Percentiles rank a stretch among this genome's conserved stretches.
These are phyloP conservation scores for Salvelinus sp. DNA, from an alignment of 2,113 vertebrate species.

Conservation along the genomic window DNA sequence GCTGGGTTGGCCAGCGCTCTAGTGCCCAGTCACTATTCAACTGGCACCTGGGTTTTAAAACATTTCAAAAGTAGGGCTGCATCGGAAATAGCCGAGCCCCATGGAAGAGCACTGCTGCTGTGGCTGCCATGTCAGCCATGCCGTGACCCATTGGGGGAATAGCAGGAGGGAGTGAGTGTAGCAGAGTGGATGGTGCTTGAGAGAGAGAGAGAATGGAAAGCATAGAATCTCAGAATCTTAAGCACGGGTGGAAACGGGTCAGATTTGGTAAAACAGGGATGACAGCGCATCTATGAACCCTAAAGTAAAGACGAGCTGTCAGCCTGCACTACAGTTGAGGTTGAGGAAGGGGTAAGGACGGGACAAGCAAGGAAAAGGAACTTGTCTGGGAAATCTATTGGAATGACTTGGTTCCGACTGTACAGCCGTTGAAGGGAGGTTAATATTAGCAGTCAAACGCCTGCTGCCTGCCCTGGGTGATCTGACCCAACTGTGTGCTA, in stretches of 20 bases:
- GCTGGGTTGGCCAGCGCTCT: background rate
- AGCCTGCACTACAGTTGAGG: background rate
- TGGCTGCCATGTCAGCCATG: background rate
- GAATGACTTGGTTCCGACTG: background rate
- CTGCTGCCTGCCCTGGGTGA: background rate
- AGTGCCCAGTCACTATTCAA: background rate
- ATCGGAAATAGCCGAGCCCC: background rate
- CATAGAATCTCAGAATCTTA: background rate
- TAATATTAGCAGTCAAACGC: background rate
- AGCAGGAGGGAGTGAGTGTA: background rate
- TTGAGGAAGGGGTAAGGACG: background rate
- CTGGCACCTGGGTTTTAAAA: background rate
- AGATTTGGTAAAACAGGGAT: background rate
- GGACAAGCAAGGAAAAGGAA: background rate
- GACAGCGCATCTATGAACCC: background rate
- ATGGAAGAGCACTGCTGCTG: background rate
- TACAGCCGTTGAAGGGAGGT: background rate
- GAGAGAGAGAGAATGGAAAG: background rate
- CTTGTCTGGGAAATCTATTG: background rate
- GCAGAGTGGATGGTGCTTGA: background rate
- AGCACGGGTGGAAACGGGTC: no score
- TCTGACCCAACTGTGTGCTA: background rate
- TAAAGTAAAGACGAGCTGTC: background rate
- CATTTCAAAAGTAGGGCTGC: slow-evolving; percentile 14
- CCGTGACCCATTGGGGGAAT: background rate